These are phyloP conservation scores for Coecobrya sp. DNA, from an alignment of 2,888 invertebrate species.

Conservation along the genomic window DNA sequence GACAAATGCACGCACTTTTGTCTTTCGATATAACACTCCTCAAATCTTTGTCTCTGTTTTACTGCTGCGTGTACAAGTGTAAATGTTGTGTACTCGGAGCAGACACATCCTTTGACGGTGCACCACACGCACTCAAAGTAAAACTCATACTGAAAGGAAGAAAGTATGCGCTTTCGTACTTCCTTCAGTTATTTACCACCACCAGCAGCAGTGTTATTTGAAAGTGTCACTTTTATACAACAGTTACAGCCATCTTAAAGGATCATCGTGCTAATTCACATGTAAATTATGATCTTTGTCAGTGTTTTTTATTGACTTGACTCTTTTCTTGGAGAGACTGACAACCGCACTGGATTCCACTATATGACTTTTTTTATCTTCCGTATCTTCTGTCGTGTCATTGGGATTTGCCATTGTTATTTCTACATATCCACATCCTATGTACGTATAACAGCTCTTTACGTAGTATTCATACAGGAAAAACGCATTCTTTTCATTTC, in stretches of 20 bases:
- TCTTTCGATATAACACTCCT: background rate
- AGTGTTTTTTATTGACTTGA: conserved; percentile 69
- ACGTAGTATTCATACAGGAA: background rate
- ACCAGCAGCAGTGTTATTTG: conserved; percentile 26
- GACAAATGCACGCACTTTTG: conserved; percentile 33
- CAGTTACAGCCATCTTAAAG: conserved; percentile 38
- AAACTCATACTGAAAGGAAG: background rate
- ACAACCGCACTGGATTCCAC: background rate
- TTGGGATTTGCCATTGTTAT: conserved; percentile 43
- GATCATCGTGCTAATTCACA: conserved; percentile 75
- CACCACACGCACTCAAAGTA: background rate
- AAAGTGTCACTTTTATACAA: conserved; percentile 53
- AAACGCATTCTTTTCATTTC: background rate
- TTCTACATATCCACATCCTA: background rate
- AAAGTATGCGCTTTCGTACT: background rate
- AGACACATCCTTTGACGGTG: background rate
- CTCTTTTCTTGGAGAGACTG: conserved; percentile 56
- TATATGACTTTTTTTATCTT: background rate
- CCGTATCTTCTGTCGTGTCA: background rate
- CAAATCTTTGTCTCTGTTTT: conserved; percentile 27
- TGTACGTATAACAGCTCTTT: background rate
- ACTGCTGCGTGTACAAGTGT: conserved; percentile 27
- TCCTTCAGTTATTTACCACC: background rate
- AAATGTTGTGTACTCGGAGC: background rate
- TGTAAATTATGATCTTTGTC: conserved; percentile 79